Evolutionary conservation across 1,140 invertebrate genomes (phyloP).

Genomic region (Cydia strobilella): DNA sequence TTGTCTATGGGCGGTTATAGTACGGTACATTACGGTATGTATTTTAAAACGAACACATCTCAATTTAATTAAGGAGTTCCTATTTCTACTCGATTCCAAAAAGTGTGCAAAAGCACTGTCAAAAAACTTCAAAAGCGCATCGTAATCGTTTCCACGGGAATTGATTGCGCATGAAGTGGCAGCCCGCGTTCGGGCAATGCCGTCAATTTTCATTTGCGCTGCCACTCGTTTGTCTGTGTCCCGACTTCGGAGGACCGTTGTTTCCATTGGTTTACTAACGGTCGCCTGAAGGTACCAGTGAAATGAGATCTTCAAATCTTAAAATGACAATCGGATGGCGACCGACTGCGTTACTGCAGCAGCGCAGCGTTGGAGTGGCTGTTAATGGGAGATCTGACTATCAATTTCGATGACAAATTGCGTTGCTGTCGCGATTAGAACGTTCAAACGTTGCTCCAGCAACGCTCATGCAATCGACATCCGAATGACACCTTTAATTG

Average conservation of each 20-base stretch:
- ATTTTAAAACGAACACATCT: no score
- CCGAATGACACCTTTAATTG: no score
- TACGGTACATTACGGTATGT: no score
- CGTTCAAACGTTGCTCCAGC: no score
- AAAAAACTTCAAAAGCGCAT: constrained; percentile 16
- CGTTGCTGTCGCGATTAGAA: no score
- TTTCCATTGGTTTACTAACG: not conserved
- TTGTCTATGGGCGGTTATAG: no score
- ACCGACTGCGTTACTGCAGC: no score
- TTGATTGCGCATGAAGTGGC: constrained; percentile 30
- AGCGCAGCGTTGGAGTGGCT: no score
- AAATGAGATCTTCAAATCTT: not conserved
- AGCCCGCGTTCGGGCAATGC: constrained; percentile 30
- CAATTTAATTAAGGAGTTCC: not conserved
- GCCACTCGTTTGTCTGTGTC: constrained; percentile 30
- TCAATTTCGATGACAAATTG: no score
- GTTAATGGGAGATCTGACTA: no score
- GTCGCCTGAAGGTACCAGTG: not conserved
- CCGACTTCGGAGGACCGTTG: not conserved
- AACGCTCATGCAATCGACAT: no score
- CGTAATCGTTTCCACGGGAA: constrained; percentile 29
- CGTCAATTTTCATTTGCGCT: constrained; percentile 27
- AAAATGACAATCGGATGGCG: no score
- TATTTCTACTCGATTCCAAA: not conserved
- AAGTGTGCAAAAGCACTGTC: not conserved